Evolutionary conservation across 2,888 invertebrate genomes (phyloP).

Genomic region (Cosmia pyralina): DNA sequence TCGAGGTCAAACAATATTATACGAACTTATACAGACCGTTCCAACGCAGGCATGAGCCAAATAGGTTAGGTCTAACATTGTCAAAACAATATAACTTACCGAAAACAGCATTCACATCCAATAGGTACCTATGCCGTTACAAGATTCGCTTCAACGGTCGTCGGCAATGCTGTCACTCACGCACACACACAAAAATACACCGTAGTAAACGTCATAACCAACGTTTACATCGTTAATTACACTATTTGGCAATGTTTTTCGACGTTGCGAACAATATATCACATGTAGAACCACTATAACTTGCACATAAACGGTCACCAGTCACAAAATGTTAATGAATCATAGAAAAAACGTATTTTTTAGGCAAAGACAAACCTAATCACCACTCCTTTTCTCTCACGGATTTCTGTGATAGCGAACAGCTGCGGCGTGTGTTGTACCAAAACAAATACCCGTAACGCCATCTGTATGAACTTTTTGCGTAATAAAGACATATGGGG

Average conservation of each 20-base stretch:
- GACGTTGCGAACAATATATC: constrained; percentile 81
- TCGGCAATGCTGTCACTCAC: constrained; percentile 87
- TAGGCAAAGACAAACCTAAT: constrained; percentile 86
- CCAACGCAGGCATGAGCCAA: constrained; percentile 74
- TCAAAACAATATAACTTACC: constrained; percentile 84
- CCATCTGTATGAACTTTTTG: constrained; percentile 72
- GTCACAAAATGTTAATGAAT: constrained; percentile 77
- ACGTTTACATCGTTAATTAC: constrained; percentile 87
- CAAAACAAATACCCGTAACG: constrained; percentile 87
- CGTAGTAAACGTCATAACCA: constrained; percentile 88
- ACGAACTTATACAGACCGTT: constrained; percentile 67
- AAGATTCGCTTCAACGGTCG: constrained; percentile 88
- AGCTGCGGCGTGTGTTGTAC: constrained; percentile 88
- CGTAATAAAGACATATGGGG: constrained; percentile 38
- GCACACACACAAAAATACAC: constrained; percentile 83
- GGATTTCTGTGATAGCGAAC: constrained; percentile 89
- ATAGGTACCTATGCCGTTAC: constrained; percentile 83
- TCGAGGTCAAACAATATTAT: constrained; percentile 81
- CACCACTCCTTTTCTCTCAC: constrained; percentile 90
- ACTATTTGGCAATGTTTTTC: constrained; percentile 80
- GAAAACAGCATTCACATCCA: constrained; percentile 82
- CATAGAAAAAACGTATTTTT: constrained; percentile 87
- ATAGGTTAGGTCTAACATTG: constrained; percentile 77
- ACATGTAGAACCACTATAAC: constrained; percentile 77
- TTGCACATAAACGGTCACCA: constrained; percentile 78